phyloP scores from a whole-genome alignment of 2,113 vertebrate genomes.

The Glaucomys volans region DNA sequence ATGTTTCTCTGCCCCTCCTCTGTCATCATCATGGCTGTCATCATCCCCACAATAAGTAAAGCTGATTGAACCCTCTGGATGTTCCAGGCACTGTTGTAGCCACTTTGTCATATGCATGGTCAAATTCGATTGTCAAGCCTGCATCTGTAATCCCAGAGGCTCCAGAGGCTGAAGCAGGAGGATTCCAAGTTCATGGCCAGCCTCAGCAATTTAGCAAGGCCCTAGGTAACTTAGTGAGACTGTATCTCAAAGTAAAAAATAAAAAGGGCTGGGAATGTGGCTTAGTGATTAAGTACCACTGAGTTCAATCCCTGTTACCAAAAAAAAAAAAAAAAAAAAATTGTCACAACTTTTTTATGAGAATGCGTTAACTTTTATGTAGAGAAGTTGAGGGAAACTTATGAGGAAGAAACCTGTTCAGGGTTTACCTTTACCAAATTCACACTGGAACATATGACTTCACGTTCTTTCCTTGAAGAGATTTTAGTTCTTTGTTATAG shows the following conservation, averaged over 20 bases:
- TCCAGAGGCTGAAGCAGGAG: too few relatives aligned
- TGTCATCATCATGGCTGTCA: not conserved
- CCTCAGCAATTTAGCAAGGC: too few relatives aligned
- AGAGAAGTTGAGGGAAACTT: not conserved
- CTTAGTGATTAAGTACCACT: too few relatives aligned
- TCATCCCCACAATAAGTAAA: not conserved
- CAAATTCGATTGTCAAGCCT: not conserved
- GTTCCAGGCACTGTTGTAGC: not conserved
- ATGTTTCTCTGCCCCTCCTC: not conserved
- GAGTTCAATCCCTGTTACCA: too few relatives aligned
- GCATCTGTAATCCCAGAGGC: too few relatives aligned
- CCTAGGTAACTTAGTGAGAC: too few relatives aligned
- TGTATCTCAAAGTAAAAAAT: too few relatives aligned
- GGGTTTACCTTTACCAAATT: not conserved
- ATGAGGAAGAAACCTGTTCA: fast-evolving
- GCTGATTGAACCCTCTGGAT: not conserved
- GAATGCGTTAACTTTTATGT: not conserved
- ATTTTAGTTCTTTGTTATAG: not conserved
- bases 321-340: too few relatives aligned
- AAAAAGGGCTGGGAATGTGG: too few relatives aligned
- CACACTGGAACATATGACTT: not conserved
- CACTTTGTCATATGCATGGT: not conserved
- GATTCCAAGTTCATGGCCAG: too few relatives aligned
- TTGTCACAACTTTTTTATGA: not conserved
- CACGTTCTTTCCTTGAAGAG: not conserved